Percentiles rank a stretch among this genome's conserved stretches.
phyloP scores from a whole-genome alignment of 2,113 vertebrate genomes.

The Oreocharis arfaki region DNA sequence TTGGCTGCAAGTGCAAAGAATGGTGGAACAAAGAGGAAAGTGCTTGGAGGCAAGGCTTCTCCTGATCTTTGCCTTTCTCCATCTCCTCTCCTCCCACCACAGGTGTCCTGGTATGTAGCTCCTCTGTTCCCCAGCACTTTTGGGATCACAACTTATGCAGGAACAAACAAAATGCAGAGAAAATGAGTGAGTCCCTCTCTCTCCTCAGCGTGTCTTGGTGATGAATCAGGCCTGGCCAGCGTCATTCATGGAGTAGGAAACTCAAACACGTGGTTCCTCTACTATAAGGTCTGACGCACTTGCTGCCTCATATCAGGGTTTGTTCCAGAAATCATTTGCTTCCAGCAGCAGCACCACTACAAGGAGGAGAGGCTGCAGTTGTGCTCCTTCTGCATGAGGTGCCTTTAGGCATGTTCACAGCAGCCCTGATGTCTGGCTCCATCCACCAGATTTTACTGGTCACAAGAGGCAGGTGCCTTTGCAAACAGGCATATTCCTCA shows the following conservation, averaged over 20 bases:
- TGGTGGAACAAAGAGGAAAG: neutral
- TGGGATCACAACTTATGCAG: neutral
- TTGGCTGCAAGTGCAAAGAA: neutral
- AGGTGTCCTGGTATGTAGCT: neutral
- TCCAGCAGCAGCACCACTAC: neutral
- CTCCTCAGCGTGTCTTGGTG: accelerated
- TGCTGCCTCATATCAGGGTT: neutral
- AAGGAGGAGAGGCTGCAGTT: neutral
- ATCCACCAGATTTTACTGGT: neutral
- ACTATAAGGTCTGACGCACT: neutral
- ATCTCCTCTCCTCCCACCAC: neutral
- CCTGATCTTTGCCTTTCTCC: neutral
- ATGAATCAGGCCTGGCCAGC: neutral
- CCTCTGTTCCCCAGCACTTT: neutral
- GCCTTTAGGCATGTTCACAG: neutral
- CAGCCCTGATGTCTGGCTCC: neutral
- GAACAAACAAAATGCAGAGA: neutral
- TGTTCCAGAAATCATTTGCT: neutral
- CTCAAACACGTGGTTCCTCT: neutral
- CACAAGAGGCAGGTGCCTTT: neutral
- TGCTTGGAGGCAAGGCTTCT: neutral
- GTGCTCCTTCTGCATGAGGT: neutral
- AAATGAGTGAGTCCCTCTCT: neutral
- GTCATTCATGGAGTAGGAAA: neutral
- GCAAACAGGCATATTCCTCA: neutral